Percentiles rank a stretch among this genome's conserved stretches.
phyloP scores from a whole-genome alignment of 2,888 invertebrate genomes.

The Penaeus monodon region DNA sequence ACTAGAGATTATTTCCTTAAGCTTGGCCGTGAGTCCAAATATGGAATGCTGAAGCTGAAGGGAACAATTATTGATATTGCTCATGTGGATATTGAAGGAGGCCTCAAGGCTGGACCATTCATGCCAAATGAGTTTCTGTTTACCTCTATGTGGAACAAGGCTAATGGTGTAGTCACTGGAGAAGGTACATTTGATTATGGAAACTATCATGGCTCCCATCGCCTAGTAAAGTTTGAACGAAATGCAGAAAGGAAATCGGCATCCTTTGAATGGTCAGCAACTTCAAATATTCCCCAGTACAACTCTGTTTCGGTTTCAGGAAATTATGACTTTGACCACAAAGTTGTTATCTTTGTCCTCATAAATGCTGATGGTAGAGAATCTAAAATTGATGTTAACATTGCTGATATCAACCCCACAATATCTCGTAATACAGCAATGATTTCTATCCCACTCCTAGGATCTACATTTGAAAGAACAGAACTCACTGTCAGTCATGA shows the following conservation, averaged over 20 bases:
- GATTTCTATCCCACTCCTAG: constrained; percentile 17
- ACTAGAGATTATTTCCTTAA: constrained; percentile 57
- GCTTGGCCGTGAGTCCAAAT: constrained; percentile 34
- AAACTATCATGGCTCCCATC: constrained; percentile 39
- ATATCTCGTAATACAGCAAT: constrained; percentile 50
- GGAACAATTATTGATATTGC: constrained; percentile 37
- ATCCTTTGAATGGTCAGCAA: constrained; percentile 29
- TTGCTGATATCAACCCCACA: constrained; percentile 39
- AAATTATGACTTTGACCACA: constrained; percentile 44
- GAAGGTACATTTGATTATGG: constrained; percentile 35
- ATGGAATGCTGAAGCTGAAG: constrained; percentile 48
- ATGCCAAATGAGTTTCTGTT: constrained; percentile 40
- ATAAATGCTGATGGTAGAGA: background rate
- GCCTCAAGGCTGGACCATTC: constrained; percentile 29
- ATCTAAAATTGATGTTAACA: constrained; percentile 39
- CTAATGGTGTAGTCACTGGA: constrained; percentile 36
- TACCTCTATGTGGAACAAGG: constrained; percentile 42
- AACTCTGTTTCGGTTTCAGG: constrained; percentile 26
- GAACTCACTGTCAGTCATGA: constrained; percentile 57
- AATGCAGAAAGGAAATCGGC: constrained; percentile 22
- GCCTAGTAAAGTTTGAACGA: constrained; percentile 24
- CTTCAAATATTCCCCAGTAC: constrained; percentile 45
- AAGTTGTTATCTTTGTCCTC: constrained; percentile 26
- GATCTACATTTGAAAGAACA: background rate
- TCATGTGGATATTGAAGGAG: constrained; percentile 43